Evolutionary conservation across 2,888 invertebrate genomes (phyloP).

Genomic region (Eremobia ochroleuca): DNA sequence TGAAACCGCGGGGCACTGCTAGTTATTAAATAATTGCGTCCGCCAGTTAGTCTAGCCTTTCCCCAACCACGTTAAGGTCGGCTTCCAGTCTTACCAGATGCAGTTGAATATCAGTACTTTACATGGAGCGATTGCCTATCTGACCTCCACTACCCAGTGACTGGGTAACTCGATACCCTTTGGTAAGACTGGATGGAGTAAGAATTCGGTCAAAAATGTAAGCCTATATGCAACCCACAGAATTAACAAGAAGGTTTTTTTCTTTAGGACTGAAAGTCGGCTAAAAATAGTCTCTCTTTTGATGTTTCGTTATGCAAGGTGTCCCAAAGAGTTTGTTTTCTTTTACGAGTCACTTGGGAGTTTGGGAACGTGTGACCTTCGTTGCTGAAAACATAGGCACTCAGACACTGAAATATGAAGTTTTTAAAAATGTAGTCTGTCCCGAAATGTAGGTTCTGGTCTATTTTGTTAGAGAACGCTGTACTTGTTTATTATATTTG

Average conservation of each 20-base stretch:
- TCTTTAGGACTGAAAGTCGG: background rate
- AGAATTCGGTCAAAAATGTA: background rate
- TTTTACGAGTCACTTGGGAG: constrained; percentile 16
- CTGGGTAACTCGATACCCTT: no score
- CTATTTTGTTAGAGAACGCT: background rate
- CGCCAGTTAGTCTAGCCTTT: background rate
- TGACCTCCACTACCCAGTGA: background rate
- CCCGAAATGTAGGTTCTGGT: background rate
- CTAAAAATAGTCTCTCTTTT: constrained; percentile 48
- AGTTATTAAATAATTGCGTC: no score
- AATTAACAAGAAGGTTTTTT: background rate
- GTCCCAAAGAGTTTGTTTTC: constrained; percentile 25
- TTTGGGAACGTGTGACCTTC: constrained; percentile 22
- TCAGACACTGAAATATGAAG: background rate
- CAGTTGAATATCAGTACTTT: background rate
- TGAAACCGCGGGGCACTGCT: no score
- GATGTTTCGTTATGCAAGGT: constrained; percentile 23
- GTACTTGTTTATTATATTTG: background rate
- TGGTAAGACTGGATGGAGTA: no score
- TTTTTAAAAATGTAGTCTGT: background rate
- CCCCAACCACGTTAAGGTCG: accelerated
- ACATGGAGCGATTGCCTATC: background rate
- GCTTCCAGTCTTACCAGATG: background rate
- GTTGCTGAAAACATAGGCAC: constrained; percentile 1
- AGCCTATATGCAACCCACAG: background rate